Evolutionary conservation across 2,113 vertebrate species (phyloP).

Genomic region (Acrocephalus kingi): DNA sequence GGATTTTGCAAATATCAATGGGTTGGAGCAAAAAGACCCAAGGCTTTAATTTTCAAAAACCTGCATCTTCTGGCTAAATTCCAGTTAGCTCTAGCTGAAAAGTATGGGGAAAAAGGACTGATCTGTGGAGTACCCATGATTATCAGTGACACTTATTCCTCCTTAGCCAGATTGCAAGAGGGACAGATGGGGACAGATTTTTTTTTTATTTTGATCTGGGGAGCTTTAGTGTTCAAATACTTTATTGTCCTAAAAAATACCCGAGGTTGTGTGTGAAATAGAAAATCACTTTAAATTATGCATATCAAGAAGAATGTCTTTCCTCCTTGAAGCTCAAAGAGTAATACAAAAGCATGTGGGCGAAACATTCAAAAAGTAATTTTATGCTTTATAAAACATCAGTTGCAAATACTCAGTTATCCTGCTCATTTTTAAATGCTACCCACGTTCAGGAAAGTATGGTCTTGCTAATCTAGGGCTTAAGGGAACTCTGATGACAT

Average conservation of each 20-base stretch:
- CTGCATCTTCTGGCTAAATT: background rate
- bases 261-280: background rate
- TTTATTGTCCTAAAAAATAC: conserved; percentile 11
- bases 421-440: conserved; percentile 20
- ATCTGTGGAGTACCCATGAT: background rate
- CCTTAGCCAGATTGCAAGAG: background rate
- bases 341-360: background rate
- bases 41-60: background rate
- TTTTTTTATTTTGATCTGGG: background rate
- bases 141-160: background rate
- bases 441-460: background rate
- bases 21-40: background rate
- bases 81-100: background rate
- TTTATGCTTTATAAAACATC: conserved; percentile 46
- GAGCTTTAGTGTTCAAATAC: background rate
- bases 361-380: conserved; percentile 27
- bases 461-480: conserved; percentile 20
- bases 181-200: background rate
- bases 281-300: conserved; percentile 41
- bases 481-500: conserved; percentile 4
- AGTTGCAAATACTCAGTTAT: conserved; percentile 33
- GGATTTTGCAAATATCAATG: background rate
- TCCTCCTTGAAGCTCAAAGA: conserved; percentile 13
- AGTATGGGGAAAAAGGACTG: background rate
- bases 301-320: conserved; percentile 14